These are phyloP conservation scores for Drosophila pseudotakahashii DNA, from an alignment of 2,888 invertebrate species.

Conservation along the genomic window DNA sequence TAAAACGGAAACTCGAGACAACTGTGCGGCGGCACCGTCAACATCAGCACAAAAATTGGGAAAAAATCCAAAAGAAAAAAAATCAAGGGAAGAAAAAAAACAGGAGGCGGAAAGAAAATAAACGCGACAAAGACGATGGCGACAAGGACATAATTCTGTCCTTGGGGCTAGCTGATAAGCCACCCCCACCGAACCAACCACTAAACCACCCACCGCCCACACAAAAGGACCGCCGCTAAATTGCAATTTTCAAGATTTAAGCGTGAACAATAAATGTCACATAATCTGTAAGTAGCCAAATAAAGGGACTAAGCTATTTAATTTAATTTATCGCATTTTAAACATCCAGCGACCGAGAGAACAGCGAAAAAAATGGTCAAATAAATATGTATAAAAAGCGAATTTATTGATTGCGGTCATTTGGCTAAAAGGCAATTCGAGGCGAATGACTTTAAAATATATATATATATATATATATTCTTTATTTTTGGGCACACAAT, in stretches of 20 bases:
- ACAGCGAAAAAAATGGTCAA: constrained; percentile 33
- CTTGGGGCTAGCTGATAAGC: constrained; percentile 71
- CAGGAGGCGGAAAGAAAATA: constrained; percentile 23
- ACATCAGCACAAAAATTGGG: constrained; percentile 14
- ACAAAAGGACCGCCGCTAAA: constrained; percentile 66
- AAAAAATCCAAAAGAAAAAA: constrained; percentile 10
- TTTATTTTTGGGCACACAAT: constrained; percentile 14
- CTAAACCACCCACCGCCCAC: neutral
- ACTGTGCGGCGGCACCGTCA: constrained; percentile 61
- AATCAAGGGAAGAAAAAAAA: constrained; percentile 1
- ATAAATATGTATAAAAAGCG: constrained; percentile 56
- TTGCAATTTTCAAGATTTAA: constrained; percentile 81
- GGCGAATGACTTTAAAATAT: constrained; percentile 19
- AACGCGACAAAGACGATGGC: constrained; percentile 45
- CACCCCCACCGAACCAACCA: neutral
- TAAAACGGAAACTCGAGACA: constrained; percentile 81
- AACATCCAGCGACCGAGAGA: constrained; percentile 60
- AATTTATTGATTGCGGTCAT: constrained; percentile 71
- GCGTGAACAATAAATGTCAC: constrained; percentile 84
- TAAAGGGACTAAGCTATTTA: constrained; percentile 69
- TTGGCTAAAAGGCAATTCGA: constrained; percentile 12
- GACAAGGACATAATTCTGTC: constrained; percentile 74
- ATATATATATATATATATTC: no score
- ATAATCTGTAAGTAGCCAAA: constrained; percentile 83
- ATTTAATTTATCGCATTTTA: constrained; percentile 80